Evolutionary conservation across 2,113 vertebrate genomes (phyloP), one percentile per base, ranked within the genome.

Genomic region (Phalacrocorax brasilianus): DNA sequence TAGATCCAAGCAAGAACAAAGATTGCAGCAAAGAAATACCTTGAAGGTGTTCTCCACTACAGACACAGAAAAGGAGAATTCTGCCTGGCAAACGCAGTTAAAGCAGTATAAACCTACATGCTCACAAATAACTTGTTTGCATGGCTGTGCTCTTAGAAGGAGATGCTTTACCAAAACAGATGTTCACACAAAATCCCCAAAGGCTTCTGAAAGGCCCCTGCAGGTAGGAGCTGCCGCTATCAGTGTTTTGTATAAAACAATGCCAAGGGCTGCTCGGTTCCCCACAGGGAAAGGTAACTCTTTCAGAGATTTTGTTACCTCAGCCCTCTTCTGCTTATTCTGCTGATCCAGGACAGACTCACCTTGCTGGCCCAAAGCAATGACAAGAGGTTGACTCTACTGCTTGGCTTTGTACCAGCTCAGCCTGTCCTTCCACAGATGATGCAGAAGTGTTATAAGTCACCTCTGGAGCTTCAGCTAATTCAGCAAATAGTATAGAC

Each of bases 121-220:
- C 58, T 82, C 68, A 67, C 52, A 58, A 59, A 59, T 12, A 58
- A 62, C 47, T 86, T 73, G 45, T 81, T 67, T 89, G 76, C 65
- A 59, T 44, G 83, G 45, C 44, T 93, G 47, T 66, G 62, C 67
- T 62, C 78, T 70, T 71, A 42, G 47, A 84, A 86, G 44, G 49
- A 96, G 50, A n/a, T 87, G 80, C 91, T 89, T 93, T 81, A 94
- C 83, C 73, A 84, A 81, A 89, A 11, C 83, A 94, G 90, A 91
- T 93, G 90, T 93, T 93, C 5, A 0, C 58, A 67, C 55, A 84
- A 86, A 90, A 91, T 84, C 88, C 73, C 79, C 88, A 86, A 83
- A 92, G 95, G 73, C 73, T 92, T 87, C 83, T 88, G 90, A 88
- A 96, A 94, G 94, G 67, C 75, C 59, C 88, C 79, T 88, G 85